A percentile compares a stretch with the other conserved stretches of the same genome.
These are phyloP conservation scores for Pherbina coryleti DNA, from an alignment of 2,888 invertebrate genomes.

Conservation along the genomic window DNA sequence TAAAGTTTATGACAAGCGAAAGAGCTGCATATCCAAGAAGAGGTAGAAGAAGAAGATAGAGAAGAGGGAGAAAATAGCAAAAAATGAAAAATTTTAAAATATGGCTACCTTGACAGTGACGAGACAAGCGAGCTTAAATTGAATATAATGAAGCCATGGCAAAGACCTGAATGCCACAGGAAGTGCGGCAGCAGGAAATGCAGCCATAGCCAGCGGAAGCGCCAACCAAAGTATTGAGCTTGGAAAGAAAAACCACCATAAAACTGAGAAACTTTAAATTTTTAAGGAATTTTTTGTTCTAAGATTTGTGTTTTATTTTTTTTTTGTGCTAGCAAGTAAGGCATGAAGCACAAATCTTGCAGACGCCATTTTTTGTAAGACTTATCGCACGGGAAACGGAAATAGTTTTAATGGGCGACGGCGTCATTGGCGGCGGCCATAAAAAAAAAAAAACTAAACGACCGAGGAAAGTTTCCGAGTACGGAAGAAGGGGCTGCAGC, in stretches of 20 bases:
- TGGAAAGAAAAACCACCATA: background rate
- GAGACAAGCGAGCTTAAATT: slow-evolving; percentile 24
- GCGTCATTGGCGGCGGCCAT: background rate
- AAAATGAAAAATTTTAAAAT: background rate
- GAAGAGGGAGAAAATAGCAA: background rate
- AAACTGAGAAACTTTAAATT: background rate
- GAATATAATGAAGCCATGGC: slow-evolving; percentile 23
- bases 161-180: too few relatives aligned
- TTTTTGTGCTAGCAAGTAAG: background rate
- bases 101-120: slow-evolving; percentile 23
- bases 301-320: background rate
- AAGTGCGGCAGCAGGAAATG: background rate
- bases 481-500: background rate
- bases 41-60: background rate
- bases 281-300: too few relatives aligned
- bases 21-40: background rate
- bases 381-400: background rate
- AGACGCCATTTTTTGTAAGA: background rate
- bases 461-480: slow-evolving; percentile 11
- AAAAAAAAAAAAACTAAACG: background rate
- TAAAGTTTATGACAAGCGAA: background rate
- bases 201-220: background rate
- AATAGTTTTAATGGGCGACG: background rate
- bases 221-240: background rate
- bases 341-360: too few relatives aligned